Base-by-base conservation (phyloP, 2,888 invertebrate genomes). In the Dryobotodes eremita region DNA sequence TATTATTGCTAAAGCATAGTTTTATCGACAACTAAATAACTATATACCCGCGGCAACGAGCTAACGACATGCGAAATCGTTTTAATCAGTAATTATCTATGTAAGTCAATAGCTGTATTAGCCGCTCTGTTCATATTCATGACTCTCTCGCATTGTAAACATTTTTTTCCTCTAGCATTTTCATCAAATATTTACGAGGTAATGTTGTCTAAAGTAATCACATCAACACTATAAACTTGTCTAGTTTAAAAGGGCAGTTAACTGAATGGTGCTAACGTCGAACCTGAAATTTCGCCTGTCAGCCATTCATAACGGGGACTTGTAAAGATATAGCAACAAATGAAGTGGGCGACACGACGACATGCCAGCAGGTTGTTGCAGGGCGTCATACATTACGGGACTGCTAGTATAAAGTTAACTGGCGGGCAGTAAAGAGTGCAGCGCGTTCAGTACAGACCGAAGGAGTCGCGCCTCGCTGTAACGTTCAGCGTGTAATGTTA, bases 241-340 rank as follows among this genome's bases (percentile, higher is more conserved):
- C 11, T 7, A 20, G 36, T 57, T 71, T 53, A 50, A 75, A 74
- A 48, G 50, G 26, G 31, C 55, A 71, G 62, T 59, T 62, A 71
- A 59, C 31, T 42, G n/a, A 71, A 75, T 64, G 62, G n/a, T 48
- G 46, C 15, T 74, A 15, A 55, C 53, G 46, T 31, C 50, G 31
- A 62, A 66, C 68, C 61, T 69, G 64, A 75, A 68, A 68, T n/a
- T 55, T 85, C 65, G 53, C 82, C 65, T 74, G 84, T 71, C 75
- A 76, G 70, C 61, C 74, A 42, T 82, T 82, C 76, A 70, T 75
- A 82, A 55, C 55, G 57, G 13, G 11, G 48, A 36, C n/a, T 65
- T 57, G 65, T 65, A 62, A 46, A 65, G 20, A 71, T 57, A 65
- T 61, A 55, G 62, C 55, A 17, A 70, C 57, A 71, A n/a, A 68